Evolutionary conservation across 2,888 invertebrate genomes (phyloP), one percentile per base, ranked within the genome.

Genomic region (Dione juno): DNA sequence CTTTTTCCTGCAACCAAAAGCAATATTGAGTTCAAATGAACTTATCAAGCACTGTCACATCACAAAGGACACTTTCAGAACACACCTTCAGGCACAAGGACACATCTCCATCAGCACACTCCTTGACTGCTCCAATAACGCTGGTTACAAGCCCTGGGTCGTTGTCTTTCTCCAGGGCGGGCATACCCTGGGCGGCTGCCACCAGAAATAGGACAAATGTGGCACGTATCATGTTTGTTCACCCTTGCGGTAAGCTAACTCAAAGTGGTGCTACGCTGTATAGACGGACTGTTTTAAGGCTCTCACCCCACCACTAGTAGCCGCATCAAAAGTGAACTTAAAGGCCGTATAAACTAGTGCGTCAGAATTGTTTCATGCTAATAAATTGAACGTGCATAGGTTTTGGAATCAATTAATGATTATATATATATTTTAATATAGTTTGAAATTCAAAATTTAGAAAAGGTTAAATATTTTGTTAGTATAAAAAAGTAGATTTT

Each of bases 51-150:
- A 79, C 78, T 69, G 16, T 66, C 72, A 72, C 54, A 71, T 80
- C 82, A 84, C 78, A 70, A 67, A 75, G 74, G 70, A 43, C 76
- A 76, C 76, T 70, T 52, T 72, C 53, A 19, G 28, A 21, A 75
- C 77, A 76, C 78, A 96, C 96, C 95, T 96, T 96, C 77, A 96
- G 88, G 84, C 96, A 96, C 86, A 96, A 87, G 74, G 95, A 92
- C 80, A 96, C 92, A 78, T 96, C 95, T 80, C 94, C 95, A 73
- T 95, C 95, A 68, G 95, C 95, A 83, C 96, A 96, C 80, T 95
- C 95, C 87, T 96, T 95, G 77, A 96, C 94, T 77, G 95, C 95
- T 77, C 94, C 94, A 72, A 96, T 86, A 52, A 96, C 95, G 77
- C 87, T 87, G 3, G 84, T 86, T 37, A 89, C 84, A 41, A 90